A percentile compares a stretch with the other conserved stretches of the same genome.
Conservation (phyloP, 2,113 vertebrate species). For the Corvus cornix region DNA sequence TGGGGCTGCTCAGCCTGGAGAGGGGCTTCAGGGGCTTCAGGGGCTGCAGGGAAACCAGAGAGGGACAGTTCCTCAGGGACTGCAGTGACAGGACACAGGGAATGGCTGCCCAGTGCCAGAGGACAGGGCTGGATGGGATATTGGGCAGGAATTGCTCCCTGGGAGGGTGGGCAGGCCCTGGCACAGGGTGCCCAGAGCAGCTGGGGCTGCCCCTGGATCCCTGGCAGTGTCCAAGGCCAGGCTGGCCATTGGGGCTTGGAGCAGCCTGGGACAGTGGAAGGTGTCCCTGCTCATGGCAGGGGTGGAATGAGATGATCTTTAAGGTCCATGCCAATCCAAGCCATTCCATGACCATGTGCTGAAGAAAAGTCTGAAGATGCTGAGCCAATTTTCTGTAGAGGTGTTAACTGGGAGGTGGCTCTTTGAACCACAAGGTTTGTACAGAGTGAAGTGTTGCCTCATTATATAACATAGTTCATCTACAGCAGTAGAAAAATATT, state of each 20-base stretch:
- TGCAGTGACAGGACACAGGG: fast-evolving
- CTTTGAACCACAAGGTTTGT: background rate
- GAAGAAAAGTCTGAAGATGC: background rate
- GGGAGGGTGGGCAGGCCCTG: background rate
- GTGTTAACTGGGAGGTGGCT: background rate
- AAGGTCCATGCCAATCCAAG: fast-evolving
- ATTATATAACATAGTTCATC: background rate
- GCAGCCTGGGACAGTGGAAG: background rate
- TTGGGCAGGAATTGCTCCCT: background rate
- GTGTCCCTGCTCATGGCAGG: background rate
- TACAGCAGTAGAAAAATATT: background rate
- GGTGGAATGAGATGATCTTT: fast-evolving
- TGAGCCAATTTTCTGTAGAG: background rate
- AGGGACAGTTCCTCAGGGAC: background rate
- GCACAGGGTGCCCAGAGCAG: background rate
- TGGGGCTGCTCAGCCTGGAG: background rate
- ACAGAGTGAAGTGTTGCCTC: background rate
- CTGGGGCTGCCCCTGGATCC: background rate
- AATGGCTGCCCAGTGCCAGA: background rate
- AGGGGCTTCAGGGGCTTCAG: background rate
- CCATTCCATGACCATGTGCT: background rate
- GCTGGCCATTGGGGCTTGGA: background rate
- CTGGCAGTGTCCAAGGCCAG: background rate
- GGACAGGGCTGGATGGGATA: background rate
- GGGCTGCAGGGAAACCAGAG: background rate